These are phyloP conservation scores for Nannoperca australis DNA, from an alignment of 2,797 vertebrate species.

Conservation along the genomic window DNA sequence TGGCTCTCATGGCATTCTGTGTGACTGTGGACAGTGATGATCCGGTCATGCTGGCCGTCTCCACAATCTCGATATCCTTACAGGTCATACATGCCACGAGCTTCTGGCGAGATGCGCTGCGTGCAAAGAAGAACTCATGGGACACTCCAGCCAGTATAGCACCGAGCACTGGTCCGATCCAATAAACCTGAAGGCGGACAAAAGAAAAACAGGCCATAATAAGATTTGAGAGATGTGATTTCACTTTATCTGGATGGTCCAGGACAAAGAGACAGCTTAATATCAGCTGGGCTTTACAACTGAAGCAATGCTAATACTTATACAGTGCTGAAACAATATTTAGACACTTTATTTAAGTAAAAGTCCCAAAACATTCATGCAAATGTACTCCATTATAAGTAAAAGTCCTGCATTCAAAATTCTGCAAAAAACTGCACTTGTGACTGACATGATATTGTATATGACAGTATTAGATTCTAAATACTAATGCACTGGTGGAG, in stretches of 20 bases:
- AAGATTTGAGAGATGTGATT: background rate
- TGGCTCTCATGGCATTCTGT: slow-evolving; percentile 82
- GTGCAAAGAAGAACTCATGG: slow-evolving; percentile 88
- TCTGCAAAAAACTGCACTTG: background rate
- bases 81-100: slow-evolving; percentile 88
- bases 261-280: no score
- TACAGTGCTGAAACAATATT: background rate
- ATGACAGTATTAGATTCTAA: background rate
- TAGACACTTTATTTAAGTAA: background rate
- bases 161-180: slow-evolving; percentile 87
- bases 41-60: slow-evolving; percentile 85
- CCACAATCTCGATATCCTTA: slow-evolving; percentile 88
- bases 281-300: background rate
- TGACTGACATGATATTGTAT: background rate
- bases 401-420: background rate
- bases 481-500: background rate
- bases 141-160: slow-evolving; percentile 85
- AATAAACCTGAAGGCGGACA: slow-evolving; percentile 84
- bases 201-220: background rate
- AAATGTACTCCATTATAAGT: background rate
- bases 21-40: slow-evolving; percentile 88
- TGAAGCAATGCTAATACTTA: background rate
- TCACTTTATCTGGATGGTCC: background rate
- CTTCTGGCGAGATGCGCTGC: slow-evolving; percentile 87
- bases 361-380: background rate